These are phyloP conservation scores for Psilopogon haemacephalus DNA, from an alignment of 2,113 vertebrate species.

Conservation along the genomic window DNA sequence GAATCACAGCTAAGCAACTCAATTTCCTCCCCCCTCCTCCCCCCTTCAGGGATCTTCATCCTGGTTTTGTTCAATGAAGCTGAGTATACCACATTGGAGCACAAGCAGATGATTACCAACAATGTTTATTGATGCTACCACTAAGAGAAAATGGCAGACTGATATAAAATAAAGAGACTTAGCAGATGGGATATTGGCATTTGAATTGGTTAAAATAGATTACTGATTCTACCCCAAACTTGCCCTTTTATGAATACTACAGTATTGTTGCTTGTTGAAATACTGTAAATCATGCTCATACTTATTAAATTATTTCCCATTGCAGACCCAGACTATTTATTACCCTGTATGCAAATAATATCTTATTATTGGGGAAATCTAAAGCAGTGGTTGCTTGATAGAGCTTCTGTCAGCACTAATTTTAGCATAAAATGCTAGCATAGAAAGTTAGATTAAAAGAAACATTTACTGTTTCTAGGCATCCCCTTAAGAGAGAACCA, in stretches of 20 bases:
- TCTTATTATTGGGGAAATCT: not conserved
- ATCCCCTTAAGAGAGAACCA: not conserved
- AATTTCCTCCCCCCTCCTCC: not conserved
- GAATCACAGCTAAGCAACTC: conserved; percentile 47
- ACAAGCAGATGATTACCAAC: conserved; percentile 79
- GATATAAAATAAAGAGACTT: conserved; percentile 83
- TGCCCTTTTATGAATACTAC: conserved; percentile 67
- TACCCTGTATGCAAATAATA: not conserved
- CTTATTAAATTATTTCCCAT: not conserved
- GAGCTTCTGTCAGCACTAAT: not conserved
- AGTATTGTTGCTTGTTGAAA: not conserved
- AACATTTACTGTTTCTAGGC: conserved; percentile 3
- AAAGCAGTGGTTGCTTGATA: not conserved
- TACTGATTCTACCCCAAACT: conserved; percentile 73
- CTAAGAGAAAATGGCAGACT: conserved; percentile 82
- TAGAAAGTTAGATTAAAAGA: conserved; percentile 1
- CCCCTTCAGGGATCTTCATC: conserved; percentile 45
- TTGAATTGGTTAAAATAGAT: conserved; percentile 80
- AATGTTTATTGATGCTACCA: conserved; percentile 82
- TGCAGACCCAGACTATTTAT: not conserved
- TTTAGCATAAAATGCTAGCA: not conserved
- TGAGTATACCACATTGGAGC: conserved; percentile 72
- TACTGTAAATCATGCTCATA: not conserved
- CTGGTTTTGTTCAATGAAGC: conserved; percentile 74
- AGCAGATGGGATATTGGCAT: conserved; percentile 82